Evolutionary conservation across 2,888 invertebrate species (phyloP).

Genomic region (Tinea pellionella): DNA sequence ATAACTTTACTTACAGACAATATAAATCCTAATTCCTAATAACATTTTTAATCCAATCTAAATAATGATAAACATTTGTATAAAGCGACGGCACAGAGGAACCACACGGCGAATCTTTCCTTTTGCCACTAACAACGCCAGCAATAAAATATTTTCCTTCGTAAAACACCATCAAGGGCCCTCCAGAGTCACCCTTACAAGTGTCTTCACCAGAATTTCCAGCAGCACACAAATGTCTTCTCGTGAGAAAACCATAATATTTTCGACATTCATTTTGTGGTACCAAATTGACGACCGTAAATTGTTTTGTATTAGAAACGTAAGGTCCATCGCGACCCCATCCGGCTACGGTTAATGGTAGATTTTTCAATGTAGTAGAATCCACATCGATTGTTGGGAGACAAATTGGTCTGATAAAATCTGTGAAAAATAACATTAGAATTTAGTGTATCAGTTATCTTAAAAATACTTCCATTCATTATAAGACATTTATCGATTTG

Average conservation of each 20-base stretch:
- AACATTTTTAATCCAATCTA: conserved; percentile 36
- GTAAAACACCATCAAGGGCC: conserved; percentile 52
- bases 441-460: neutral
- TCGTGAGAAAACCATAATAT: conserved; percentile 38
- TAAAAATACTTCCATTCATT: too few species aligned
- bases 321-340: conserved; percentile 52
- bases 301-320: conserved; percentile 46
- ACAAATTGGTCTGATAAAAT: conserved; percentile 53
- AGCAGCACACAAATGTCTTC: conserved; percentile 48
- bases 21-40: neutral
- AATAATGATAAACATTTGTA: conserved; percentile 49
- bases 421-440: conserved; percentile 35
- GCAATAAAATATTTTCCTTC: conserved; percentile 45
- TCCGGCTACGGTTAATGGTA: conserved; percentile 48
- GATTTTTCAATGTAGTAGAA: conserved; percentile 34
- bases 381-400: conserved; percentile 48
- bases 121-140: conserved; percentile 56
- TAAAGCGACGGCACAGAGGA: conserved; percentile 52
- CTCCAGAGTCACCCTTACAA: conserved; percentile 60
- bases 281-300: conserved; percentile 46
- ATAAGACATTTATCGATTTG: too few species aligned
- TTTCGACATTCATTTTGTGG: conserved; percentile 38
- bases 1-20: too few species aligned
- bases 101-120: conserved; percentile 50
- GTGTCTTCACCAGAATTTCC: conserved; percentile 52